Percentiles rank a stretch among this genome's conserved stretches.
Evolutionary conservation across 1,140 invertebrate genomes (phyloP).

Genomic region (Leptoteleia sp.): DNA sequence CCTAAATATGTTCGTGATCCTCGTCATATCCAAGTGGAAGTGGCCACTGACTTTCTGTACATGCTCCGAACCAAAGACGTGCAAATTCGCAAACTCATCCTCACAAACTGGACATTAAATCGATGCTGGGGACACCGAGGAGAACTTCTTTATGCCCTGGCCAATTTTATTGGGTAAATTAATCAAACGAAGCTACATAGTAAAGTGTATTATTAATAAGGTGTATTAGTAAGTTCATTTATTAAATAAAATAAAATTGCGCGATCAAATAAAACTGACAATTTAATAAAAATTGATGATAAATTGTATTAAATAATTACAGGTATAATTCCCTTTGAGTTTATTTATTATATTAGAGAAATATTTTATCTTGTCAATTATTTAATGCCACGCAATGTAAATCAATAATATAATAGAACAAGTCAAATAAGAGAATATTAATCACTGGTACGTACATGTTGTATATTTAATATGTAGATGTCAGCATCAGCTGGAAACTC

Average conservation of each 20-base stretch:
- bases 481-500: constrained; percentile 73
- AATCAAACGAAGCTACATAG: neutral
- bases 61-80: constrained; percentile 70
- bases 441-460: constrained; percentile 3
- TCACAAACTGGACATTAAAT: constrained; percentile 77
- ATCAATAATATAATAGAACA: too few relatives aligned
- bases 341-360: too few relatives aligned
- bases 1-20: constrained; percentile 67
- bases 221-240: too few relatives aligned
- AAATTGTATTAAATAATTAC: too few relatives aligned
- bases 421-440: too few relatives aligned
- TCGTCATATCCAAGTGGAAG: constrained; percentile 70
- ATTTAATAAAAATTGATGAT: too few relatives aligned
- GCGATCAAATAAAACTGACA: too few relatives aligned
- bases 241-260: too few relatives aligned
- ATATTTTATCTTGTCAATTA: too few relatives aligned
- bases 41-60: constrained; percentile 72
- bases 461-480: constrained; percentile 65
- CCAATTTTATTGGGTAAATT: constrained; percentile 72
- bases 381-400: too few relatives aligned
- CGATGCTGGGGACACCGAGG: constrained; percentile 75
- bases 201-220: too few relatives aligned
- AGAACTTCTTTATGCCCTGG: constrained; percentile 73
- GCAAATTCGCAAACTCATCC: constrained; percentile 73
- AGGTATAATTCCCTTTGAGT: too few relatives aligned